Conservation (phyloP, 2,797 vertebrate genomes). For the Serranus cabrilla region DNA sequence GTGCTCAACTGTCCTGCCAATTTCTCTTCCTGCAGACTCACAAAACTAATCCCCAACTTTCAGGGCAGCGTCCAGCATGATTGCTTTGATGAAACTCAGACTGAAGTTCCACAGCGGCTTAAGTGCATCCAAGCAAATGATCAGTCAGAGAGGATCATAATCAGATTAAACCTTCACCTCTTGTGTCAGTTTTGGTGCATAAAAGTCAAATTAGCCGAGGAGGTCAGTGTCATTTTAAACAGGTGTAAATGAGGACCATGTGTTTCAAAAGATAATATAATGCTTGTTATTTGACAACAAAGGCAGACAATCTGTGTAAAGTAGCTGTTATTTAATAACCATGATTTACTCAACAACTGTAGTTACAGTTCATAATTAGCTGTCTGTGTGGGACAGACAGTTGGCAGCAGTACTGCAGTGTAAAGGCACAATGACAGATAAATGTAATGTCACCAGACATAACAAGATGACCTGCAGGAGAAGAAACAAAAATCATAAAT, state of each 20-base stretch:
- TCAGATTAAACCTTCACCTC: constrained; percentile 32
- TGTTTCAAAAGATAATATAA: constrained; percentile 9
- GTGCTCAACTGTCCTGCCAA: constrained; percentile 47
- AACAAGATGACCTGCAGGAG: constrained; percentile 68
- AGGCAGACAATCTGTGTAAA: constrained; percentile 44
- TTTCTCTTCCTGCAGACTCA: constrained; percentile 44
- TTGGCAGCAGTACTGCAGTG: constrained; percentile 80
- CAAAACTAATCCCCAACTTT: constrained; percentile 60
- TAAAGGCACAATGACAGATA: constrained; percentile 80
- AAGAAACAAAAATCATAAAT: constrained; percentile 39
- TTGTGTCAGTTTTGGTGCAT: constrained; percentile 7
- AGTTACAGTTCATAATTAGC: constrained; percentile 73
- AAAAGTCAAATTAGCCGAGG: constrained; percentile 20
- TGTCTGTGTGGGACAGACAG: constrained; percentile 73
- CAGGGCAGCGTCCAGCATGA: constrained; percentile 39
- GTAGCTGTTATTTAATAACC: constrained; percentile 85
- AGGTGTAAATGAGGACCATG: constrained; percentile 2
- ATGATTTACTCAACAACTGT: constrained; percentile 71
- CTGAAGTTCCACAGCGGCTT: constrained; percentile 67
- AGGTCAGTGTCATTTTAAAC: constrained; percentile 17
- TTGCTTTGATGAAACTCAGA: constrained; percentile 54
- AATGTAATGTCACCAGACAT: constrained; percentile 53
- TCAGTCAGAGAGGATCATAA: constrained; percentile 44
- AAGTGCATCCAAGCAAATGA: constrained; percentile 71
- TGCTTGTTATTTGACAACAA: constrained; percentile 25